phyloP scores from a whole-genome alignment of 2,797 vertebrate species.

The Tragelaphus eurycerus region DNA sequence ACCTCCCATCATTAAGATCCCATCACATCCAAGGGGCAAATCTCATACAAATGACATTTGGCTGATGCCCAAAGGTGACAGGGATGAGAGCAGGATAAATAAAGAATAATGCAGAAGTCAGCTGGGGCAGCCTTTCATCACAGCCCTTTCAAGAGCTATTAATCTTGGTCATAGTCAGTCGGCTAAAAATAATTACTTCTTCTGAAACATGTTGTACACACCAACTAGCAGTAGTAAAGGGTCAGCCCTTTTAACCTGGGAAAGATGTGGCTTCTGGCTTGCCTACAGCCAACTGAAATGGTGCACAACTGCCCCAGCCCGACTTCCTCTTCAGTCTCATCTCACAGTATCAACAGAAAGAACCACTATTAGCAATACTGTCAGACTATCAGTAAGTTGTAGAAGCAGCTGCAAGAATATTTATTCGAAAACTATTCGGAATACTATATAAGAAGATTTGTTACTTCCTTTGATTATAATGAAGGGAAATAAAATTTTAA shows the following conservation, averaged over 20 bases:
- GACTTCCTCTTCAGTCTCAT: background rate
- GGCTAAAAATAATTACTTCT: conserved; percentile 94
- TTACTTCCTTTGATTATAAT: background rate
- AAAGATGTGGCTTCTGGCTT: conserved; percentile 19
- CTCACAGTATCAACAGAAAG: background rate
- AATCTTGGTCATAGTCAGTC: conserved; percentile 92
- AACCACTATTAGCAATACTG: background rate
- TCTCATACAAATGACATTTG: conserved; percentile 91
- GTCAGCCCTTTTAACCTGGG: conserved; percentile 77
- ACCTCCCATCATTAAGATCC: conserved; percentile 80
- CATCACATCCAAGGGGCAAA: conserved; percentile 78
- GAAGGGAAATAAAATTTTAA: background rate
- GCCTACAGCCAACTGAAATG: conserved; percentile 71
- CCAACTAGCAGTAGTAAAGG: conserved; percentile 88
- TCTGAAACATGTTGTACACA: conserved; percentile 90
- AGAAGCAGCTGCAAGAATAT: background rate
- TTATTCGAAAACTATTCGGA: background rate
- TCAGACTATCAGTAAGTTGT: background rate
- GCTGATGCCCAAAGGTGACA: conserved; percentile 91
- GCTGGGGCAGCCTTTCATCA: conserved; percentile 95
- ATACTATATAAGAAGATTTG: background rate
- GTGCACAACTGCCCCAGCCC: background rate
- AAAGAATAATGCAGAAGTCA: conserved; percentile 94
- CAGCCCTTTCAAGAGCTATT: conserved; percentile 94
- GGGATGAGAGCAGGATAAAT: conserved; percentile 92